Percentiles rank a stretch among this genome's conserved stretches.
Conservation (phyloP, 2,888 invertebrate genomes). For the Helobdella robusta region DNA sequence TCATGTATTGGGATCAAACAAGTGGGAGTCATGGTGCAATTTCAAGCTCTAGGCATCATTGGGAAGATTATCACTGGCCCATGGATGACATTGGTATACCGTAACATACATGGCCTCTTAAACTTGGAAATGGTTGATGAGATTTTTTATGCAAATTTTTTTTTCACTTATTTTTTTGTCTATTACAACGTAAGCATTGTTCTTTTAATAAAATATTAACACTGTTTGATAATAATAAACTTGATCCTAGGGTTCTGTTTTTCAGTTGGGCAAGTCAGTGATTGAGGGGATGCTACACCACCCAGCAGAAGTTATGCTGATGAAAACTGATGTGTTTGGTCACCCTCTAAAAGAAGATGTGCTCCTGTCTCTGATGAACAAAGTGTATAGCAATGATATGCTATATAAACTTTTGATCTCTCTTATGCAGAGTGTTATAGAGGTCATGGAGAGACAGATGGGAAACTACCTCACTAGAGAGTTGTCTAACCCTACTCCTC, state of each 20-base stretch:
- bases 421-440: neutral
- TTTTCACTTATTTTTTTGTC: too few species aligned
- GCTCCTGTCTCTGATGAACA: neutral
- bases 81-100: neutral
- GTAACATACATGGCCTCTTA: neutral
- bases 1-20: neutral
- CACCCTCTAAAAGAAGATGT: conserved; percentile 1
- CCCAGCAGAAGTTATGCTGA: neutral
- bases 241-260: too few species aligned
- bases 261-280: neutral
- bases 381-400: neutral
- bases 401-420: neutral
- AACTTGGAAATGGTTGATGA: neutral
- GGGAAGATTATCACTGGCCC: neutral
- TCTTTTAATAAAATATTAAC: too few species aligned
- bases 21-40: neutral
- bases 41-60: neutral
- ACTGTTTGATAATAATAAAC: too few species aligned
- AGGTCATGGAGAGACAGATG: neutral
- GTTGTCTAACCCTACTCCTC: neutral
- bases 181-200: too few species aligned
- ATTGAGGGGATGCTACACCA: neutral
- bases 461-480: neutral
- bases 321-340: neutral
- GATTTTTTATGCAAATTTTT: too few species aligned